Base-by-base conservation (phyloP, 1,140 invertebrate species). In the Cyrtorhinus lividipennis region DNA sequence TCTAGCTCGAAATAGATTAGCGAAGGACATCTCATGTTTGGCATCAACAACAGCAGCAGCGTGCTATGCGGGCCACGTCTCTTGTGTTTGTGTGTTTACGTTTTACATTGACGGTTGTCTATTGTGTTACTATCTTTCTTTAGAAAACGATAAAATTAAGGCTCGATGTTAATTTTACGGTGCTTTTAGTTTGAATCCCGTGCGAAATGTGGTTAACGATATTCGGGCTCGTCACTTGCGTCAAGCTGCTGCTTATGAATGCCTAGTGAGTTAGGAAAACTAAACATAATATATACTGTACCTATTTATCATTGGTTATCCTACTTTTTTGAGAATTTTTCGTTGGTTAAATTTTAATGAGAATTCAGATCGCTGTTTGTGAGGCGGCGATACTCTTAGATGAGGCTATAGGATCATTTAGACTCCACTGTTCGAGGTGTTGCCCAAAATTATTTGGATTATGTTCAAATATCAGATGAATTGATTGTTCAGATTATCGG, bases 191-290 rank as follows among this genome's bases (percentile, higher is more conserved):
- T 38, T 8, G 15, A 38, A 38, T 38, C 15, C 15, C 30, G 30
- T 38, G 15, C 48, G 20, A 59, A 61, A 67, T 62, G 60, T 64
- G 63, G 61, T 68, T 59, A 61, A 62, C 18, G 59, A 59, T 65
- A 23, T 61, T 65, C 46, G 15, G 64, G 0, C n/a, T 79, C 1
- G 64, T 80, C 2, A 76, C 80, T 22, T 81, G 79, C 66, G 65
- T 85, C 24, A 85, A 85, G 73, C 65, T 83, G 44, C 73, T 85
- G 22, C 69, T 86, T 44, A 77, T 84, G 63, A 81, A 81, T 18
- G 73, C 80, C 13, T 85, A 85, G 83, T 85, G 77, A 72, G 82
- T 79, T 30, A 10, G 13, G 20, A 12, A 12, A 27, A 46, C 18
- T 15, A 24, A 10, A 45, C 20, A 23, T 10, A 20, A 53, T 5